Percentiles rank a stretch among this genome's conserved stretches.
phyloP scores from a whole-genome alignment of 2,797 vertebrate genomes.

The Potorous gilbertii region DNA sequence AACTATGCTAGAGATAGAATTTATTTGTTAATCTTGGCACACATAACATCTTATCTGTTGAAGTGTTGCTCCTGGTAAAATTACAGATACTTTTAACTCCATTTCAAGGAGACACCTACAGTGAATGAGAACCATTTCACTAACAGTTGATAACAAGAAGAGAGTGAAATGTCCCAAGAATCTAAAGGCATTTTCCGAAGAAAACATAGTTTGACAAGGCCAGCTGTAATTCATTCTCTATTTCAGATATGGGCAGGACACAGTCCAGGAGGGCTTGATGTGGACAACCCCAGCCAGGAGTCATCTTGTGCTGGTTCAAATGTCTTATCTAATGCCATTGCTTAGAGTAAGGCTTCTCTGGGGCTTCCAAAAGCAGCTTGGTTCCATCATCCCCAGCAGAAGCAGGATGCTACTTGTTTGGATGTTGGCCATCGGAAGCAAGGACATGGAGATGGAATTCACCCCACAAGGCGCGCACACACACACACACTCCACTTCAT shows the following conservation, averaged over 20 bases:
- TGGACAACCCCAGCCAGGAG: background rate
- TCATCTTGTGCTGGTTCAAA: background rate
- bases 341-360: background rate
- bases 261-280: background rate
- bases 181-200: constrained; percentile 26
- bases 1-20: constrained; percentile 43
- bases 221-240: constrained; percentile 44
- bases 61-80: constrained; percentile 52
- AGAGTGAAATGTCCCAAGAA: constrained; percentile 35
- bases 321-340: constrained; percentile 29
- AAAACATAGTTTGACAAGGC: constrained; percentile 34
- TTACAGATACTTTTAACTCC: constrained; percentile 65
- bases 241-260: constrained; percentile 32
- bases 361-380: background rate
- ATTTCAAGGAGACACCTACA: constrained; percentile 62
- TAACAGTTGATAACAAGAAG: constrained; percentile 64
- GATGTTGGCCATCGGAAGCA: background rate
- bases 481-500: background rate
- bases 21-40: constrained; percentile 67
- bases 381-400: constrained; percentile 21
- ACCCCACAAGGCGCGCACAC: background rate
- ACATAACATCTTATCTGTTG: constrained; percentile 66
- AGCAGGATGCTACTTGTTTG: constrained; percentile 35
- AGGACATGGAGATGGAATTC: constrained; percentile 49
- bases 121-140: constrained; percentile 66